These are phyloP conservation scores for Entomobrya proxima DNA, from an alignment of 2,888 invertebrate genomes.

Conservation along the genomic window DNA sequence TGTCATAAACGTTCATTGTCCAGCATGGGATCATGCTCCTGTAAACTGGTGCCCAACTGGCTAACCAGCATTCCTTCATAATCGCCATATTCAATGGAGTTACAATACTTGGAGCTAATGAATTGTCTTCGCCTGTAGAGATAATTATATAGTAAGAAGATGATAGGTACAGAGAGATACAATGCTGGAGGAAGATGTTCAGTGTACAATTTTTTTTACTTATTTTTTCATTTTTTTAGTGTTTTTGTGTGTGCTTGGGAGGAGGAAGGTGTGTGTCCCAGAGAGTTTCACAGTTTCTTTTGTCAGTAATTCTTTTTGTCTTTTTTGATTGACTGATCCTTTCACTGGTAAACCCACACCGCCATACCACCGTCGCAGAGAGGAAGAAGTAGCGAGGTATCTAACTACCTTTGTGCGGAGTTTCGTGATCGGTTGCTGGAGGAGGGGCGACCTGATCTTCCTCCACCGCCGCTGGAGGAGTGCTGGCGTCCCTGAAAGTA, in stretches of 20 bases:
- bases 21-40: slow-evolving; percentile 44
- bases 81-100: slow-evolving; percentile 71
- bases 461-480: slow-evolving; percentile 52
- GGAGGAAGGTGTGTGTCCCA: slow-evolving; percentile 61
- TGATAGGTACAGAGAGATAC: slow-evolving; percentile 16
- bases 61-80: slow-evolving; percentile 72
- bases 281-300: slow-evolving; percentile 54
- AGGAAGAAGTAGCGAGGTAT: slow-evolving; percentile 46
- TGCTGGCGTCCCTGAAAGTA: slow-evolving; percentile 66
- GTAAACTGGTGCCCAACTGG: slow-evolving; percentile 26
- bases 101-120: slow-evolving; percentile 66
- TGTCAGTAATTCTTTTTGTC: slow-evolving; percentile 8
- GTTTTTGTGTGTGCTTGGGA: slow-evolving; percentile 52
- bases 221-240: slow-evolving; percentile 28
- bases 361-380: slow-evolving; percentile 55
- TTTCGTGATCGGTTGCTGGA: slow-evolving; percentile 69
- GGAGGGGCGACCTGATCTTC: slow-evolving; percentile 43
- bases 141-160: slow-evolving; percentile 21
- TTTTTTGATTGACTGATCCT: slow-evolving; percentile 48
- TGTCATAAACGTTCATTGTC: slow-evolving; percentile 80
- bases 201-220: slow-evolving; percentile 27
- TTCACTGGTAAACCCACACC: slow-evolving; percentile 64
- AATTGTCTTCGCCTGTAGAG: slow-evolving; percentile 68
- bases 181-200: slow-evolving; percentile 30
- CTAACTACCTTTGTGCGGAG: slow-evolving; percentile 70